These are phyloP conservation scores for Noctilio leporinus DNA, from an alignment of 2,113 vertebrate genomes.

Conservation along the genomic window DNA sequence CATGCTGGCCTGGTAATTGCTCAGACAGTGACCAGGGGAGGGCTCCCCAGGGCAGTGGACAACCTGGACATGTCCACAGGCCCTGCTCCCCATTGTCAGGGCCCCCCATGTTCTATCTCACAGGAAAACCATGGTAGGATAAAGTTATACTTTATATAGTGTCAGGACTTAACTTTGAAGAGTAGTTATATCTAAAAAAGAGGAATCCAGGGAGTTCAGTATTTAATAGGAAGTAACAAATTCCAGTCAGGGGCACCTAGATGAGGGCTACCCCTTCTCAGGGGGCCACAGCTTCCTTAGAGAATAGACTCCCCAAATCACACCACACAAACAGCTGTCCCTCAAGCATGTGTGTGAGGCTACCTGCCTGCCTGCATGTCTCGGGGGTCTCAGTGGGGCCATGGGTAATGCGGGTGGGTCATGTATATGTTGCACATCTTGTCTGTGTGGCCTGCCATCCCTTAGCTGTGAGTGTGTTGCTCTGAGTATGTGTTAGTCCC, in stretches of 20 bases:
- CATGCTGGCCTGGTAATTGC: neutral
- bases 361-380: accelerated
- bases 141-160: neutral
- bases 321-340: neutral
- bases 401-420: neutral
- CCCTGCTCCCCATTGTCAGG: neutral
- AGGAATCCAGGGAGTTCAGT: neutral
- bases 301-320: neutral
- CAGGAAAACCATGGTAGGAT: neutral
- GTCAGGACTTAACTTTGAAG: neutral
- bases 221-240: neutral
- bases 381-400: neutral
- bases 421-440: neutral
- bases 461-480: neutral
- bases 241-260: neutral
- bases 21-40: accelerated
- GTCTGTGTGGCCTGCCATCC: neutral
- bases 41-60: neutral
- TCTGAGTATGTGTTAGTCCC: neutral
- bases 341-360: accelerated
- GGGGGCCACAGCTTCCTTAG: neutral
- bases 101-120: neutral
- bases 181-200: neutral
- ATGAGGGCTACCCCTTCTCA: neutral
- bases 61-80: neutral